Base-by-base conservation (phyloP, 2,888 invertebrate species). In the Orthosia gracilis region DNA sequence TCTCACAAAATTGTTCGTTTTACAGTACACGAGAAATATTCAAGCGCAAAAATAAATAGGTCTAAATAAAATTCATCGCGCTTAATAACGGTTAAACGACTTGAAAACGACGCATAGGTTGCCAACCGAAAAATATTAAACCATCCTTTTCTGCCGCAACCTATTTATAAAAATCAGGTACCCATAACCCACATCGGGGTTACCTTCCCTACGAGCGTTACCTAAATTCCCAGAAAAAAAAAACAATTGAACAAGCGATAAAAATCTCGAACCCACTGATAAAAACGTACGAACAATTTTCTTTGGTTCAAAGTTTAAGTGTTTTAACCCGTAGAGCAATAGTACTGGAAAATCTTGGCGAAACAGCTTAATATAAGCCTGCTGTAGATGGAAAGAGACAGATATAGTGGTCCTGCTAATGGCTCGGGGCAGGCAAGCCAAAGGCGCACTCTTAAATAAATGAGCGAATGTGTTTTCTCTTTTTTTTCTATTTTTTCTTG, bases 371-470 rank as follows among this genome's bases (percentile, higher is more conserved):
- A 91, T 90, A 85, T 83, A 87, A 88, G 78, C 84, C 79, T 73
- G 78, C 80, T 78, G 75, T 80, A 76, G 90, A 87, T 80, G 84
- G 88, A 94, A 83, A 82, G 90, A 88, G 94, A 93, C 87, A 89
- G 89, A 88, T 88, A 87, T 87, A 91, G 89, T 85, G 87, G 91
- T 92, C 91, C 92, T 91, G 91, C 92, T 94, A 94, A 94, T 94
- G 92, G 94, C 90, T 88, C 78, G 88, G 86, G 89, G 91, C 92
- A 89, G 89, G 87, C 90, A 88, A 92, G 91, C 91, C 92, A 92
- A 93, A 92, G 92, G 91, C 91, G 87, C 87, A 89, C 93, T 92
- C 92, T 91, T 94, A 94, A 94, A 94, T 94, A 94, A 94, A 94
- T 93, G 92, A 94, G 91, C 87, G 91, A 89, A 89, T 91, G 90